A percentile compares a stretch with the other conserved stretches of the same genome.
Conservation (phyloP, 2,888 invertebrate genomes). For the Crioceris asparagi region DNA sequence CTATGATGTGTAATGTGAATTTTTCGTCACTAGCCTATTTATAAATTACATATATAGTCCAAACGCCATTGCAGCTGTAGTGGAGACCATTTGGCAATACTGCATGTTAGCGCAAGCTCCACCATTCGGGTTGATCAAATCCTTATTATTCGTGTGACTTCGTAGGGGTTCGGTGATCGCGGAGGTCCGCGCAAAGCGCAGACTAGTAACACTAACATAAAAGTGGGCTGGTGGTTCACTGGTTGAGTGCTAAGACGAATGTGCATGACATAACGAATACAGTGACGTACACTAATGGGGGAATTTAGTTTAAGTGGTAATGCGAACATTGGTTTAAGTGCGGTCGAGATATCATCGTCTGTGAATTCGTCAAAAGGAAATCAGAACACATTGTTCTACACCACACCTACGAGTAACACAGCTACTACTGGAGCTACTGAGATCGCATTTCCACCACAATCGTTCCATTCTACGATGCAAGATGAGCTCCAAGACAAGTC, state of each 20-base stretch:
- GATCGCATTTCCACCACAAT: conserved; percentile 27
- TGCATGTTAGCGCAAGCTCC: conserved; percentile 18
- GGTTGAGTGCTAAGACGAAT: conserved; percentile 32
- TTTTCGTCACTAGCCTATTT: no score
- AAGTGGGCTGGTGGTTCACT: conserved; percentile 34
- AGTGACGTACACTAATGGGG: conserved; percentile 38
- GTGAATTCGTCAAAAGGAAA: conserved; percentile 32
- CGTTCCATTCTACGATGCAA: conserved; percentile 37
- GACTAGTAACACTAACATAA: conserved; percentile 31
- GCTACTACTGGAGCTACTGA: conserved; percentile 16
- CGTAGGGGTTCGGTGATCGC: conserved; percentile 24
- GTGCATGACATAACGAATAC: conserved; percentile 31
- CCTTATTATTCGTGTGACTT: conserved; percentile 21
- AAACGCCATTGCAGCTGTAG: no score
- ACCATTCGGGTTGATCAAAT: conserved; percentile 22
- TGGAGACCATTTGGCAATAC: no score
- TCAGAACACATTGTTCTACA: conserved; percentile 32
- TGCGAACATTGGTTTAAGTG: conserved; percentile 38
- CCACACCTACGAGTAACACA: conserved; percentile 32
- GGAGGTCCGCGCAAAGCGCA: conserved; percentile 23
- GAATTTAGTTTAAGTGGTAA: conserved; percentile 40
- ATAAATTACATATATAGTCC: no score
- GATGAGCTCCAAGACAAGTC: conserved; percentile 38
- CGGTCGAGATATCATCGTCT: conserved; percentile 32
- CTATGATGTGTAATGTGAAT: no score